phyloP scores from a whole-genome alignment of 2,888 invertebrate species.

The Nomada ruficornis region DNA sequence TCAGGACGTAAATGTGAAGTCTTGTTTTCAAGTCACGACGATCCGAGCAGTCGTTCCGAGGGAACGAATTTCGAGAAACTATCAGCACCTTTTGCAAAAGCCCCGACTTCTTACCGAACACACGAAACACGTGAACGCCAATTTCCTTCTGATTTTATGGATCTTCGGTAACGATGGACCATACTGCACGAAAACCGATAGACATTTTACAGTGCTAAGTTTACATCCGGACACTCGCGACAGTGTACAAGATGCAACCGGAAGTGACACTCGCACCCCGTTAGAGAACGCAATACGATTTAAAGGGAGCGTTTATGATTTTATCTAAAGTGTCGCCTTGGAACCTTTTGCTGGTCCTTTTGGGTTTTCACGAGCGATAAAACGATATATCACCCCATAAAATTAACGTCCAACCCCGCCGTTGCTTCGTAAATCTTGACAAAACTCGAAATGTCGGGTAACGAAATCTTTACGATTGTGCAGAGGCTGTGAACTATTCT shows the following conservation, averaged over 20 bases:
- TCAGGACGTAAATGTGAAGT: background rate
- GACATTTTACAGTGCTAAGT: constrained; percentile 25
- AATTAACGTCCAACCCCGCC: constrained; percentile 26
- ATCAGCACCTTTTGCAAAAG: background rate
- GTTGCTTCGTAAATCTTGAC: background rate
- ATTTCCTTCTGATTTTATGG: constrained; percentile 30
- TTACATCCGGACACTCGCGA: constrained; percentile 30
- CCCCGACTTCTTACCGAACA: background rate
- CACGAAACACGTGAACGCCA: background rate
- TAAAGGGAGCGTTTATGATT: constrained; percentile 40
- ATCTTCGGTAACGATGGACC: background rate
- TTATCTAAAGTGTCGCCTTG: constrained; percentile 25
- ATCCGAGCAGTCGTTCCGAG: background rate
- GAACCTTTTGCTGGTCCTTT: constrained; percentile 32
- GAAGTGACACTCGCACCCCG: background rate
- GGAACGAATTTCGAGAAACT: background rate
- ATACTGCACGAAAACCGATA: background rate
- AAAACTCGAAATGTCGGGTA: constrained; percentile 14
- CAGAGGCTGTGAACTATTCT: background rate
- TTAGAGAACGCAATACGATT: constrained; percentile 23
- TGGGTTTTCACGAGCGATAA: constrained; percentile 40
- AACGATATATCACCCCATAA: constrained; percentile 26
- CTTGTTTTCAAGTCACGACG: background rate
- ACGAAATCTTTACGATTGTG: constrained; percentile 13
- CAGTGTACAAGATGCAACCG: background rate